A percentile compares a stretch with the other conserved stretches of the same genome.
Conservation (phyloP, 2,888 invertebrate genomes). For the Cryptocheilus praepositus region DNA sequence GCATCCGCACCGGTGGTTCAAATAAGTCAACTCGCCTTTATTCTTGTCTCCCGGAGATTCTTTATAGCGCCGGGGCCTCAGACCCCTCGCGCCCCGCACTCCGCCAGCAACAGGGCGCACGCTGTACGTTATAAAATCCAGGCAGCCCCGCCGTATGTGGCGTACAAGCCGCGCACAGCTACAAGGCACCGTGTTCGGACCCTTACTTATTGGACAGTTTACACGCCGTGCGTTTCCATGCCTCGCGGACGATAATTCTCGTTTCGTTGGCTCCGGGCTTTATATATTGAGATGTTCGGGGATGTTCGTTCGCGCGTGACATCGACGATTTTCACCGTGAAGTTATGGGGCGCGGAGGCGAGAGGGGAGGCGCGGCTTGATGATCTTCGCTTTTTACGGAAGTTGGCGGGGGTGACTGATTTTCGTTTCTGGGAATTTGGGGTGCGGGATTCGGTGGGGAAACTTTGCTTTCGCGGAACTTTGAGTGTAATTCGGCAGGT, state of each 20-base stretch:
- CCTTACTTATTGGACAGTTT: constrained; percentile 73
- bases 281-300: neutral
- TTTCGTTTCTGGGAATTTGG: too few species aligned
- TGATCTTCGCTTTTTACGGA: too few species aligned
- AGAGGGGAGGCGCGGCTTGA: too few species aligned
- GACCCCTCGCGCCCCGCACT: constrained; percentile 34
- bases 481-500: too few species aligned
- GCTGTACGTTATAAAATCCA: constrained; percentile 54
- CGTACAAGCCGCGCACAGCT: constrained; percentile 63
- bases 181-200: constrained; percentile 65
- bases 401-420: too few species aligned
- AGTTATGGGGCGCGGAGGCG: too few species aligned
- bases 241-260: constrained; percentile 9
- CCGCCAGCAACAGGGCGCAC: constrained; percentile 21
- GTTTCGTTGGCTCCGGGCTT: neutral
- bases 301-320: neutral
- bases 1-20: constrained; percentile 53
- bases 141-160: constrained; percentile 43
- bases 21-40: constrained; percentile 72
- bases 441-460: too few species aligned
- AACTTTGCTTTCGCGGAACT: too few species aligned
- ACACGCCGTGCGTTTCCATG: constrained; percentile 60
- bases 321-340: neutral
- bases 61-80: constrained; percentile 60
- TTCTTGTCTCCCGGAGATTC: constrained; percentile 69